Evolutionary conservation across 2,113 vertebrate species (phyloP).

Genomic region (Empidonax traillii): DNA sequence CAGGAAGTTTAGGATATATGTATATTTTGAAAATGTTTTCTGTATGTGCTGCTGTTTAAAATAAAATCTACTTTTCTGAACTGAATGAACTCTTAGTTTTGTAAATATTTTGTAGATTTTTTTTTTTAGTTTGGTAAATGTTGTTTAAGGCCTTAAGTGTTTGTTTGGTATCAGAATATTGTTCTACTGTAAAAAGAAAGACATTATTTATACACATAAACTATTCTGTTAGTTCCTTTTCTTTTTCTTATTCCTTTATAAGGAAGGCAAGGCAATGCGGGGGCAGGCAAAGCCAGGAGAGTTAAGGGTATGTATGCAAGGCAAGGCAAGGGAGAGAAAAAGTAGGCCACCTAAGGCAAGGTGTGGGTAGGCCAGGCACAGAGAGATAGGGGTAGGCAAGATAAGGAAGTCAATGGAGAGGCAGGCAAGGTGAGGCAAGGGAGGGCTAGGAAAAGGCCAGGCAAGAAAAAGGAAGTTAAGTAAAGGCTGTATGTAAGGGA

Average conservation of each 20-base stretch:
- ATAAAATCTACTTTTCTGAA: constrained; percentile 26
- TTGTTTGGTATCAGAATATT: neutral
- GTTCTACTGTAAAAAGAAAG: neutral
- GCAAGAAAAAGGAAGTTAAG: too few relatives aligned
- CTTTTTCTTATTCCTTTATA: neutral
- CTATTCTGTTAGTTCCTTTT: neutral
- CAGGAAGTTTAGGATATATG: neutral
- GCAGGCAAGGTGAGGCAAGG: too few relatives aligned
- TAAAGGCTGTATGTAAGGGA: too few relatives aligned
- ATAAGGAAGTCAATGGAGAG: too few relatives aligned
- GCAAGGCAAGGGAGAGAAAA: neutral
- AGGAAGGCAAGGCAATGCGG: too few relatives aligned
- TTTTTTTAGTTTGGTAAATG: neutral
- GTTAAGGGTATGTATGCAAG: neutral
- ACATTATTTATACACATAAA: neutral
- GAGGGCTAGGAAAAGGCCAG: too few relatives aligned
- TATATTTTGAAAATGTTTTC: constrained; percentile 10
- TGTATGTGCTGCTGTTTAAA: neutral
- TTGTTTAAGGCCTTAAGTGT: neutral
- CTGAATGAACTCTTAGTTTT: accelerated
- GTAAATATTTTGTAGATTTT: neutral
- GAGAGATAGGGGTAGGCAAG: too few relatives aligned
- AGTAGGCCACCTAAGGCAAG: too few relatives aligned
- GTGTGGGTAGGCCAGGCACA: too few relatives aligned
- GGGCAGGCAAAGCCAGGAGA: too few relatives aligned